Percentiles rank a stretch among this genome's conserved stretches.
Evolutionary conservation across 2,113 vertebrate species (phyloP).

Genomic region (Nothobranchius kuhntae): DNA sequence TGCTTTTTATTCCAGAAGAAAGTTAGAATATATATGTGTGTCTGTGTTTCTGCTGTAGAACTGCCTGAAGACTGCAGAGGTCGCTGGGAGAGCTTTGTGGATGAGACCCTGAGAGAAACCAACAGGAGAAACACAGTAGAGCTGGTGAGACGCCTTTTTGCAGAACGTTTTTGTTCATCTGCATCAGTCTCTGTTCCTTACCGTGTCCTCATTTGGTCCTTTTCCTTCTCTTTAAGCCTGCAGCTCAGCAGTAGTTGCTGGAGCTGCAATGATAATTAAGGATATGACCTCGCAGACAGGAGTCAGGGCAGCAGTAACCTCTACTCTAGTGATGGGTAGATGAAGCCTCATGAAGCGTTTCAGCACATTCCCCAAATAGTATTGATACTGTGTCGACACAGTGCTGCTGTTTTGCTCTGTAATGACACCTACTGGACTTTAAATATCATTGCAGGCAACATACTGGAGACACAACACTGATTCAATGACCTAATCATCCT

Average conservation of each 20-base stretch:
- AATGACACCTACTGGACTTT: no score
- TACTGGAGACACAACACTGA: no score
- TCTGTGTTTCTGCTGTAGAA: conserved; percentile 70
- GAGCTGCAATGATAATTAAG: background rate
- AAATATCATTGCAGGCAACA: no score
- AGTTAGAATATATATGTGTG: background rate
- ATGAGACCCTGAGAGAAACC: conserved; percentile 90
- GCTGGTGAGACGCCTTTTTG: conserved; percentile 80
- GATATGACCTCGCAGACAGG: background rate
- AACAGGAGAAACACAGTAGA: conserved; percentile 94
- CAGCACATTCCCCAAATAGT: no score
- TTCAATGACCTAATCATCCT: no score
- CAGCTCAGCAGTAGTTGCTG: background rate
- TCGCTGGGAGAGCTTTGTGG: conserved; percentile 96
- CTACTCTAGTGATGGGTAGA: no score
- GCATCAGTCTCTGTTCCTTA: background rate
- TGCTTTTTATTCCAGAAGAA: background rate
- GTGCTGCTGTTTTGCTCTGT: no score
- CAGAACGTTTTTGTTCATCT: background rate
- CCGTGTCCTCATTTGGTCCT: background rate
- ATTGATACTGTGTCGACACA: no score
- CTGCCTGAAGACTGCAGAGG: conserved; percentile 93
- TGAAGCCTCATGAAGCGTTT: no score
- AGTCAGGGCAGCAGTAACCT: no score
- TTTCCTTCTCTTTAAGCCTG: background rate